Evolutionary conservation across 2,797 vertebrate species (phyloP), one percentile per base, ranked within the genome.

Genomic region (Phoebastria nigripes): DNA sequence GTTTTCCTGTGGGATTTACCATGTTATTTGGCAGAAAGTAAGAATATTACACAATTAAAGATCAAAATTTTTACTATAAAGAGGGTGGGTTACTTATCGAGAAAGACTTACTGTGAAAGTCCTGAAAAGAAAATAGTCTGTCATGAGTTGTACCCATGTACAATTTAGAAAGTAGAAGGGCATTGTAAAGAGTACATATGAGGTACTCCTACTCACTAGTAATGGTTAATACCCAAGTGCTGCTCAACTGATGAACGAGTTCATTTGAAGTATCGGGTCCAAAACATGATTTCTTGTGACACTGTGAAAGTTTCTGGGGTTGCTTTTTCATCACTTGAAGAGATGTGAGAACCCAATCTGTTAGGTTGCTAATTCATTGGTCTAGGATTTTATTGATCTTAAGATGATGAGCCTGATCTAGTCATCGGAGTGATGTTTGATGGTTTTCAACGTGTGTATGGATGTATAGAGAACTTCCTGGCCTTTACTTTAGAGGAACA

Each of bases 241-340:
- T 37, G 35, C 61, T 42, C 46, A 33, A 8, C 18, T 35, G 41
- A 63, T 22, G 22, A 56, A 10, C 10, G 28, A 58, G 37, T 29
- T 16, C 6, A 26, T 41, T 61, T 54, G 33, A 44, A 31, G 5
- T 9, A 14, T 14, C 0, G 0, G 3, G 3, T 65, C 56, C 56
- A 59, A 81, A 86, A 17, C 10, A 1, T 2, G 13, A 31, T 37
- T 84, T 78, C 1, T 9, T 0, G 1, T 51, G 39, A 61, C 22
- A 18, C 28, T 54, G 20, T 47, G 58, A 5, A 41, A 35, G 5
- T 52, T 87, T 70, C 39, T 73, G 35, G 31, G 5, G 7, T 7
- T 80, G 44, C 9, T 49, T 82, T 82, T 79, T 31, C 11, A n/a
- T 28, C 39, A 15, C 26, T 58, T 39, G 20, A 79, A 15, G n/a